Percentiles rank a stretch among this genome's conserved stretches.
Conservation (phyloP, 1,140 invertebrate genomes). For the Eulimnadia texana region DNA sequence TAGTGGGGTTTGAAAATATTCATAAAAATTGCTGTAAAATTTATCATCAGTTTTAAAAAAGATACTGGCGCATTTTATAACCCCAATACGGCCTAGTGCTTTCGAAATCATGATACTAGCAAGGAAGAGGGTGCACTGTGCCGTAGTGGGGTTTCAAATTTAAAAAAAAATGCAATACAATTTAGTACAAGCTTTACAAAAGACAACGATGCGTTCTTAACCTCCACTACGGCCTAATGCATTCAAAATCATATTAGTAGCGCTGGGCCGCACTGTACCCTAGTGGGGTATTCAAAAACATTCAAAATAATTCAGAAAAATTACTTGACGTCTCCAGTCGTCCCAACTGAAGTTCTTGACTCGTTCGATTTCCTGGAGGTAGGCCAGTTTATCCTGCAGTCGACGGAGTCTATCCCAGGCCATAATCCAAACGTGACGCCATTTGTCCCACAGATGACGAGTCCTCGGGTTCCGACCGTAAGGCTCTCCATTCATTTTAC, state of each 20-base stretch:
- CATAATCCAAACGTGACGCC: slow-evolving; percentile 91
- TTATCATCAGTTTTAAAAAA: background rate
- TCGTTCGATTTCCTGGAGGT: slow-evolving; percentile 77
- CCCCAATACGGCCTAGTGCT: no score
- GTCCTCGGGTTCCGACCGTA: slow-evolving; percentile 78
- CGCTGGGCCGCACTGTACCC: no score
- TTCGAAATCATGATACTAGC: no score
- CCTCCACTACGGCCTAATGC: background rate
- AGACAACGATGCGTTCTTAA: background rate
- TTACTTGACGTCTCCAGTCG: slow-evolving; percentile 89
- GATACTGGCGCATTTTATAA: no score
- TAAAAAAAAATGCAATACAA: no score
- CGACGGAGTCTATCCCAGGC: slow-evolving; percentile 88
- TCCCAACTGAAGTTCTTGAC: slow-evolving; percentile 99
- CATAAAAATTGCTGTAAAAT: background rate
- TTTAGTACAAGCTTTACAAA: no score
- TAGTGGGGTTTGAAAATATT: no score
- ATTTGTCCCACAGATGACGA: slow-evolving; percentile 85
- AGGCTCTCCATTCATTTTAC: slow-evolving; percentile 57
- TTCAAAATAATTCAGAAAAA: slow-evolving; percentile 18
- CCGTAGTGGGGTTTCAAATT: no score
- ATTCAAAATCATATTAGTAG: slow-evolving; percentile 4
- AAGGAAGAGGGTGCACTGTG: no score
- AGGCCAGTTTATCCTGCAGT: slow-evolving; percentile 79
- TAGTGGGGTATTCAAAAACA: no score